Base-by-base conservation (phyloP, 1,140 invertebrate species). In the Archegozetes longisetosus region DNA sequence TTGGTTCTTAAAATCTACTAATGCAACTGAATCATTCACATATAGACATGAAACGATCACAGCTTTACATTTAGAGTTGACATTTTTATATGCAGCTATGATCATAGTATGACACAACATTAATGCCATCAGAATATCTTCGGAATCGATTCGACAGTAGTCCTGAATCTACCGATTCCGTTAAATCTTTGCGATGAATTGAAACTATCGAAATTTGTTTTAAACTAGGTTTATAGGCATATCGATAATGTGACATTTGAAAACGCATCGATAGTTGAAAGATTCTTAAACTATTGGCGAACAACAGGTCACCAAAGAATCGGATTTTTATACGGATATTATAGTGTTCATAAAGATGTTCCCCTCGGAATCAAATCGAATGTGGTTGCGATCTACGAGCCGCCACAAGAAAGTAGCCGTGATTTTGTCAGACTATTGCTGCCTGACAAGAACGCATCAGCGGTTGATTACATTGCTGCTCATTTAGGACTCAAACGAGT, bases 221-320 rank as follows among this genome's bases (percentile, higher is more conserved):
- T 72, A 53, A n/a, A n/a, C n/a, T 68, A 96, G 80, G 78, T 79
- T 61, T 99, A 95, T 77, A 82, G 95, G 28, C 94, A 98, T 75
- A 85, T 98, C 22, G 96, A 99, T 72, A 96, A 97, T 76, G 86
- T 98, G 46, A 82, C 91, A 77, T 92, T 99, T 75, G 94, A 98
- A 74, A 97, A 98, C 75, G 80, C 88, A 3, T 80, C 83, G 68
- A 79, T 98, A 66, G 92, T 98, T 13, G 94, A 98, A 71, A 78
- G 84, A 62, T 98, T 98, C 76, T 77, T 99, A 20, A 84, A 95
- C 70, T 98, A 93, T 74, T 99, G 95, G 95, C 80, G 96, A 32
- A 80, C 78, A 55, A 92, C 89, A 6, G 92, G 88, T 0, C 84
- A 88, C 73, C 96, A 99, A 74, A 81, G 96, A 67, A 76, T 96